phyloP scores from a whole-genome alignment of 2,113 vertebrate genomes.

The Isichthys henryi region DNA sequence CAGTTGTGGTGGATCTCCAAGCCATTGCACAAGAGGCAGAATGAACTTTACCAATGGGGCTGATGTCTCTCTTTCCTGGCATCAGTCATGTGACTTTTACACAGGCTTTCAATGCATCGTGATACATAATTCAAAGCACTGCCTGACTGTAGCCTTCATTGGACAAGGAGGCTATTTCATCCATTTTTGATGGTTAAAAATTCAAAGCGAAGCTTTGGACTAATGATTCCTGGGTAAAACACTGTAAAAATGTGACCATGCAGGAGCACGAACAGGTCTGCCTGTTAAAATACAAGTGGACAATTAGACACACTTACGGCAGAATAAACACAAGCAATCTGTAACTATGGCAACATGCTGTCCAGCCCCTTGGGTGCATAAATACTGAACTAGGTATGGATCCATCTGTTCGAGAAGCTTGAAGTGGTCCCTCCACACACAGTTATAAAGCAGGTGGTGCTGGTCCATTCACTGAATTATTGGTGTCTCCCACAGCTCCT shows the following conservation, averaged over 20 bases:
- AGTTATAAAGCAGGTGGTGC: background rate
- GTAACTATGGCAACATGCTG: background rate
- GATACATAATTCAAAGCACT: background rate
- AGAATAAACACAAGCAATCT: background rate
- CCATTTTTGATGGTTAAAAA: background rate
- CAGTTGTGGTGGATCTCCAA: slow-evolving; percentile 29
- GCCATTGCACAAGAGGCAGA: slow-evolving; percentile 54
- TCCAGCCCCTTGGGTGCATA: background rate
- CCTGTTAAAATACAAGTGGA: background rate
- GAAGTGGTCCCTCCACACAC: background rate
- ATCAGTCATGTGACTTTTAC: background rate
- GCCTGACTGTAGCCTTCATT: background rate
- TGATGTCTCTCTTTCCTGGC: slow-evolving; percentile 32
- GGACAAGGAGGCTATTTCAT: background rate
- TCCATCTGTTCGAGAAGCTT: background rate
- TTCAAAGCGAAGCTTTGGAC: background rate
- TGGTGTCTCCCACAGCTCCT: background rate
- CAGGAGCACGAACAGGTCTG: background rate
- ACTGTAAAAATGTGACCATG: background rate
- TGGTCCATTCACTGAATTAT: background rate
- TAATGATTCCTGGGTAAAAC: background rate
- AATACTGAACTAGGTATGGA: background rate
- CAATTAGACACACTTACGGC: background rate
- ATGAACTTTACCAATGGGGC: slow-evolving; percentile 60
- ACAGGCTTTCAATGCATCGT: background rate